phyloP scores from a whole-genome alignment of 2,113 vertebrate genomes.

The Bubo bubo region DNA sequence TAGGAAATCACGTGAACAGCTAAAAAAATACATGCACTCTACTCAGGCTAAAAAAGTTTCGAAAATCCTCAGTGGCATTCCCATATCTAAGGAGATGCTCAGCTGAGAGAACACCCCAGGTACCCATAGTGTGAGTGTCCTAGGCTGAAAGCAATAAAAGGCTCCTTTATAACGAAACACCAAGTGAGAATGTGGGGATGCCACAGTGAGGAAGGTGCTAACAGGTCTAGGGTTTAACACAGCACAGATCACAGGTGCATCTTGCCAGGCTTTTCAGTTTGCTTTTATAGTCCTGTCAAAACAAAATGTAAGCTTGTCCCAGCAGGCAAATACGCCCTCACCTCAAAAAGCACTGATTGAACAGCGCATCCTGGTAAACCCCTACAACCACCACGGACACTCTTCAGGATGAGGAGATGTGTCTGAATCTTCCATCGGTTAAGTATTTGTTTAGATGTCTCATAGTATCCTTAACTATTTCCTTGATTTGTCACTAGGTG shows the following conservation, averaged over 20 bases:
- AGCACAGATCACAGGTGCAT: not conserved
- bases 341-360: not conserved
- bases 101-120: not conserved
- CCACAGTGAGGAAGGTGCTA: not conserved
- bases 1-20: not conserved
- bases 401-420: not conserved
- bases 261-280: not conserved
- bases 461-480: conserved; percentile 1
- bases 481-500: conserved; percentile 11
- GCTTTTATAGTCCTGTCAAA: not conserved
- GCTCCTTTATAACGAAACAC: not conserved
- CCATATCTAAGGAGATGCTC: not conserved
- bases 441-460: not conserved
- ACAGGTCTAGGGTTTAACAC: not conserved
- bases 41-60: not conserved
- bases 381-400: not conserved
- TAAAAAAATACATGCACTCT: not conserved
- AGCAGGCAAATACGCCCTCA: not conserved
- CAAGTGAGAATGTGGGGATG: not conserved
- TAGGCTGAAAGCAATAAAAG: not conserved
- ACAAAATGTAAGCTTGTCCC: not conserved
- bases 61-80: not conserved
- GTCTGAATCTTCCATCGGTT: not conserved
- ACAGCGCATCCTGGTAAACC: not conserved
- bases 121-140: not conserved